Base-by-base conservation (phyloP, 2,113 vertebrate genomes). In the Semicossyphus pulcher region DNA sequence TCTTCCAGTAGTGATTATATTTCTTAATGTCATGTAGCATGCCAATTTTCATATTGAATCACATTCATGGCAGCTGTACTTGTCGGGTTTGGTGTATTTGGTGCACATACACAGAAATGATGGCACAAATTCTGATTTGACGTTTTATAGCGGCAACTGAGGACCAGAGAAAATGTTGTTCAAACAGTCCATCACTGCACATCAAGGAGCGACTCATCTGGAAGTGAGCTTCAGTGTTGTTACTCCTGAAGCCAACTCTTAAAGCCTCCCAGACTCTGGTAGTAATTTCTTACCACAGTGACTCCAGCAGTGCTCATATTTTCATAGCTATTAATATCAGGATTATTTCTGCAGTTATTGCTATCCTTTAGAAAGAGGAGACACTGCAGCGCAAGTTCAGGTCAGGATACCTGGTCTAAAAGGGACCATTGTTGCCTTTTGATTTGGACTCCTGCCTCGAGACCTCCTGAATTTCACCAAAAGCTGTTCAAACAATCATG, bases 341-440 rank as follows among this genome's bases (percentile, higher is more conserved):
- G 71, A 81, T 82, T 87, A 87, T 86, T 76, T 74, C 72, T 70
- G 65, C 52, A 58, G 86, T 72, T 84, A 82, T 73, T 79, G 80
- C 81, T 47, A 53, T 86, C 26, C 31, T 20, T 53, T 83, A 71
- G 71, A 72, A 79, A 47, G 29, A 45, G 18, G 52, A 80, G 73
- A 52, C 54, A 71, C n/a, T 34, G 54, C 26, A 62, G 49, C 18
- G 37, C 9, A 51, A 56, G 90, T 91, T 92, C 87, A 92, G 60
- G 62, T 87, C 58, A 78, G 91, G 90, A 90, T 87, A 91, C 78
- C 74, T 83, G 56, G 32, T 86, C 85, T 85, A 90, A 88, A 90
- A 71, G 59, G 31, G 48, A 15, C 76, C 76, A 75, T 85, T 90
- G 86, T 88, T 91, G 76, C 48, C 16, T 32, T 65, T 64, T 29